phyloP scores from a whole-genome alignment of 92 coral and sea anemone species.

The Palythoa caribaeorum region DNA sequence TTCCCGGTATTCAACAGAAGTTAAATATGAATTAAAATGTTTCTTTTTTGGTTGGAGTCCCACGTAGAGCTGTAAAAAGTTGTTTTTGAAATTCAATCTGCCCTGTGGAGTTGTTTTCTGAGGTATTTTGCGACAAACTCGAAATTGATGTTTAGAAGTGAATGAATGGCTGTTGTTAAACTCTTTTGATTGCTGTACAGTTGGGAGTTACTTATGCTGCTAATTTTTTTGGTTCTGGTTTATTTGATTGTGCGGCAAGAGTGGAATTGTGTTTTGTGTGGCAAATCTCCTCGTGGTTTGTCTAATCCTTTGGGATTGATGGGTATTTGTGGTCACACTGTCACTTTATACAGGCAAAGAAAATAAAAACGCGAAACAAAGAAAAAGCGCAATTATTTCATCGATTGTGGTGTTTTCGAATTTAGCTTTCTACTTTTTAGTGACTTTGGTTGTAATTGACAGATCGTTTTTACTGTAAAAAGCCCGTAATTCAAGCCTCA shows the following conservation, averaged over 20 bases:
- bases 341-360: background rate
- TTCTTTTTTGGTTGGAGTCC: background rate
- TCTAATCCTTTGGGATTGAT: background rate
- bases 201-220: background rate
- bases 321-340: background rate
- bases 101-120: constrained; percentile 36
- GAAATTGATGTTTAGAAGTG: constrained; percentile 11
- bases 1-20: background rate
- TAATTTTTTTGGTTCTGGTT: background rate
- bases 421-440: background rate
- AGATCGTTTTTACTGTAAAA: background rate
- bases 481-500: background rate
- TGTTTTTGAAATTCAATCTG: constrained; percentile 43
- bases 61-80: background rate
- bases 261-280: constrained; percentile 8
- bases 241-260: background rate
- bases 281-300: constrained; percentile 30
- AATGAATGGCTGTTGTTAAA: constrained; percentile 1
- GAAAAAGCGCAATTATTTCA: background rate
- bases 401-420: background rate
- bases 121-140: constrained; percentile 30
- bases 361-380: background rate
- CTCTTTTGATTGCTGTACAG: background rate
- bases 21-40: constrained; percentile 6
- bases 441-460: background rate